Conservation (phyloP, 2,888 invertebrate species). For the Melanotus villosus region DNA sequence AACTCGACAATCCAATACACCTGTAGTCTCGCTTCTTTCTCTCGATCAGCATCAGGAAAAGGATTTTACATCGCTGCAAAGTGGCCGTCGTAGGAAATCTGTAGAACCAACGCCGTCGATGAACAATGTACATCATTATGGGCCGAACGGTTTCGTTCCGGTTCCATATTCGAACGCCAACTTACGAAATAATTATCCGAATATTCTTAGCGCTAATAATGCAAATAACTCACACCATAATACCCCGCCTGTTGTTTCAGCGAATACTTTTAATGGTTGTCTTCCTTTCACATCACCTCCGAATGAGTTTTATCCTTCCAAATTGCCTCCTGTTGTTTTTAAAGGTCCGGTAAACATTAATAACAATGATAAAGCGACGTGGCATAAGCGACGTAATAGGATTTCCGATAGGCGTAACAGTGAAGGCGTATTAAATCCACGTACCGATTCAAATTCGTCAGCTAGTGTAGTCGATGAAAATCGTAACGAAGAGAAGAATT, state of each 20-base stretch:
- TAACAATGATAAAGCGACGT: slow-evolving; percentile 5
- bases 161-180: slow-evolving; percentile 22
- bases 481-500: slow-evolving; percentile 39
- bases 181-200: not conserved
- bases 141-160: slow-evolving; percentile 31
- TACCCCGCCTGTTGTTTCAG: slow-evolving; percentile 3
- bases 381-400: slow-evolving; percentile 26
- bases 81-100: slow-evolving; percentile 61
- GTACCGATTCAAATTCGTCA: slow-evolving; percentile 62
- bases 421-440: slow-evolving; percentile 56
- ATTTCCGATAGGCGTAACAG: slow-evolving; percentile 43
- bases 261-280: slow-evolving; percentile 22
- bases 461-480: slow-evolving; percentile 55
- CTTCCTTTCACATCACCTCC: not conserved
- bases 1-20: slow-evolving; percentile 62
- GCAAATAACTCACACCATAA: slow-evolving; percentile 13
- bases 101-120: slow-evolving; percentile 33
- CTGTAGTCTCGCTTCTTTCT: slow-evolving; percentile 65
- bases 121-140: not conserved
- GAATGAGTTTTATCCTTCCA: slow-evolving; percentile 13
- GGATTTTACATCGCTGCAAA: slow-evolving; percentile 65
- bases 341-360: not conserved
- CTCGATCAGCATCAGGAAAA: slow-evolving; percentile 66
- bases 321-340: not conserved
- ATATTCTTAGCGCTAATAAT: slow-evolving; percentile 18